phyloP scores from a whole-genome alignment of 2,797 vertebrate species.

The Hemitrygon akajei region DNA sequence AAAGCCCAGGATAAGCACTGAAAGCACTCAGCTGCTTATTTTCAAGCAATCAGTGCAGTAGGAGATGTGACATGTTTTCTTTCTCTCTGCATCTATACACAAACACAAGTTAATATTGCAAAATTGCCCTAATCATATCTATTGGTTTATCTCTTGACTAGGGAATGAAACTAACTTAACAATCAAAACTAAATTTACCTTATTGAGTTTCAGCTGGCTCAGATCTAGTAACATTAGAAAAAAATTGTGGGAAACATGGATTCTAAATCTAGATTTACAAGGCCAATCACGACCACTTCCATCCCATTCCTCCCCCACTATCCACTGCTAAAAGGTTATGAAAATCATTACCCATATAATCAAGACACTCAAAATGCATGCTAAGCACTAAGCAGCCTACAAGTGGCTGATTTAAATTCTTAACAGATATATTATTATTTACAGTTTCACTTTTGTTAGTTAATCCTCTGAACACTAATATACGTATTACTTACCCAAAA shows the following conservation, averaged over 20 bases:
- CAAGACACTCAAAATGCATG: background rate
- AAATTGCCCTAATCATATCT: background rate
- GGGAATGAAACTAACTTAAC: background rate
- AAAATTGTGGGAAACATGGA: background rate
- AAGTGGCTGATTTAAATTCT: background rate
- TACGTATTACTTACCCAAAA: background rate
- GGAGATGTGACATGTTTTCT: background rate
- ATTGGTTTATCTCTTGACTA: background rate
- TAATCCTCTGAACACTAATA: background rate
- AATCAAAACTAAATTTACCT: background rate
- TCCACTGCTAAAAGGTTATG: background rate
- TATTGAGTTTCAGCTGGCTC: background rate
- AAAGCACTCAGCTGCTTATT: background rate
- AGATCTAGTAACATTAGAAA: background rate
- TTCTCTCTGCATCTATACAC: background rate
- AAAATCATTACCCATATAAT: background rate
- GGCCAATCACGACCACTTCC: background rate
- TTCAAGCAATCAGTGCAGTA: background rate
- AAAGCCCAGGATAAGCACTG: background rate
- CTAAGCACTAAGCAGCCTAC: background rate
- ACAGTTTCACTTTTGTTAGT: background rate
- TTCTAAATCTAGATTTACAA: background rate
- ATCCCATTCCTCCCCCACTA: background rate
- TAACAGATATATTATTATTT: background rate
- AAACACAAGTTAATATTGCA: background rate